Conservation (phyloP, 2,113 vertebrate species). For the Gadus macrocephalus region DNA sequence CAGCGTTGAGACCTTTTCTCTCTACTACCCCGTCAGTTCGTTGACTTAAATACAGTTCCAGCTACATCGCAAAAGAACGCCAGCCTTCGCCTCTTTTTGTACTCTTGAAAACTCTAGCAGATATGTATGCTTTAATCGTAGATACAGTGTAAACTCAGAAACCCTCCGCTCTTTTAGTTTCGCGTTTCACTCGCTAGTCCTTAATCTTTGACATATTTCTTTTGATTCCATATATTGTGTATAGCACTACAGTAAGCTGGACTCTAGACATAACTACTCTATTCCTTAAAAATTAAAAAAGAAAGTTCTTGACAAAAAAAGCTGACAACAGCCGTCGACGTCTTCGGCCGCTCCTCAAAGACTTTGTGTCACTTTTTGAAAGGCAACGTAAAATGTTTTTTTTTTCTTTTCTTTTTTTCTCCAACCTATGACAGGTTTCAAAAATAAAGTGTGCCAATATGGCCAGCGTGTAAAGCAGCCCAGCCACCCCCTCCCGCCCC, state of each 20-base stretch:
- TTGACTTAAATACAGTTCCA: constrained; percentile 61
- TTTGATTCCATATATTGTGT: constrained; percentile 56
- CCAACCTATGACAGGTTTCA: constrained; percentile 43
- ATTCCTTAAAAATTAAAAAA: constrained; percentile 41
- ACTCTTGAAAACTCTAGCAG: constrained; percentile 53
- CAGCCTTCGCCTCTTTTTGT: constrained; percentile 50
- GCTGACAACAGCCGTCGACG: constrained; percentile 48
- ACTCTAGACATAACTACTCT: constrained; percentile 68
- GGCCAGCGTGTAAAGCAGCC: constrained; percentile 60
- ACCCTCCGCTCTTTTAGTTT: constrained; percentile 53
- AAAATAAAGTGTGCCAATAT: constrained; percentile 59
- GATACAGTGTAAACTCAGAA: constrained; percentile 69
- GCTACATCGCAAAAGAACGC: constrained; percentile 64
- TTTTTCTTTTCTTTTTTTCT: constrained; percentile 39
- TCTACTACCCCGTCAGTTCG: constrained; percentile 54
- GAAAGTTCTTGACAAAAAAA: constrained; percentile 69
- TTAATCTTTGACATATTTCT: constrained; percentile 50
- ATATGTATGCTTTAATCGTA: constrained; percentile 62
- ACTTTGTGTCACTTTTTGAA: constrained; percentile 71
- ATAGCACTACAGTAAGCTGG: constrained; percentile 69
- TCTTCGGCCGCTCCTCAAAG: constrained; percentile 60
- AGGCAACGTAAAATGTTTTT: constrained; percentile 75
- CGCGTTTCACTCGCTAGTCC: constrained; percentile 64
- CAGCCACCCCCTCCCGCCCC: constrained; percentile 48
- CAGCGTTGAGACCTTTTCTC: constrained; percentile 54